Conservation (phyloP, 2,797 vertebrate genomes). For the Sandelia bainsii region DNA sequence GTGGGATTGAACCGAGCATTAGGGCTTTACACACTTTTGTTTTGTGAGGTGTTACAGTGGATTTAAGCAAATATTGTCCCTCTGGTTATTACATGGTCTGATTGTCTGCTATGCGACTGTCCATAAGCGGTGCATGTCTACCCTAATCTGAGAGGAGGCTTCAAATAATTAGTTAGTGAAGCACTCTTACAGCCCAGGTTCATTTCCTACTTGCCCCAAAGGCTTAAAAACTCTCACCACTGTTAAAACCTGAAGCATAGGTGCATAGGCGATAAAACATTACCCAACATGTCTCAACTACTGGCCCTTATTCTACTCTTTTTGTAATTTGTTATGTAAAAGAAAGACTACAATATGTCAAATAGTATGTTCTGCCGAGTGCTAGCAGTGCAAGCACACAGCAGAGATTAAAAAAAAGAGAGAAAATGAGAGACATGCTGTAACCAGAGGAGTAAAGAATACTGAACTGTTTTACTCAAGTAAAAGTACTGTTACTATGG, state of each 20-base stretch:
- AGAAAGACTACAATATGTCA: slow-evolving; percentile 18
- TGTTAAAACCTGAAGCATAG: slow-evolving; percentile 49
- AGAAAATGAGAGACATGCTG: neutral
- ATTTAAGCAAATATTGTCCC: slow-evolving; percentile 76
- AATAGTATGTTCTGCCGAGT: slow-evolving; percentile 26
- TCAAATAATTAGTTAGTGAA: slow-evolving; percentile 77
- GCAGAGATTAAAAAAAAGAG: slow-evolving; percentile 3
- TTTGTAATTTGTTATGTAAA: slow-evolving; percentile 41
- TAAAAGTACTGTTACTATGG: no score
- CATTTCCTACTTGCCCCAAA: slow-evolving; percentile 66
- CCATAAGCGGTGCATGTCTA: slow-evolving; percentile 65
- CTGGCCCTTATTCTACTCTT: slow-evolving; percentile 15
- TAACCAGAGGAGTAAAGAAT: no score
- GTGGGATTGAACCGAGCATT: slow-evolving; percentile 74
- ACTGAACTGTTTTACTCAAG: no score
- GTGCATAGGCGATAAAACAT: slow-evolving; percentile 51
- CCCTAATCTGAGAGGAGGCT: slow-evolving; percentile 75
- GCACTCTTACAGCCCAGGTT: slow-evolving; percentile 69
- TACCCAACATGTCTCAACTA: slow-evolving; percentile 50
- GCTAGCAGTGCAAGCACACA: neutral
- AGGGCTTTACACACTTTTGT: slow-evolving; percentile 74
- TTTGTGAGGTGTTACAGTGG: slow-evolving; percentile 78
- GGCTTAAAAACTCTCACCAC: slow-evolving; percentile 64
- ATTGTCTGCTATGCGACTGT: slow-evolving; percentile 73
- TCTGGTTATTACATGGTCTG: slow-evolving; percentile 78